Base-by-base conservation (phyloP, 2,888 invertebrate species). In the Dorcus parallelipipedus region DNA sequence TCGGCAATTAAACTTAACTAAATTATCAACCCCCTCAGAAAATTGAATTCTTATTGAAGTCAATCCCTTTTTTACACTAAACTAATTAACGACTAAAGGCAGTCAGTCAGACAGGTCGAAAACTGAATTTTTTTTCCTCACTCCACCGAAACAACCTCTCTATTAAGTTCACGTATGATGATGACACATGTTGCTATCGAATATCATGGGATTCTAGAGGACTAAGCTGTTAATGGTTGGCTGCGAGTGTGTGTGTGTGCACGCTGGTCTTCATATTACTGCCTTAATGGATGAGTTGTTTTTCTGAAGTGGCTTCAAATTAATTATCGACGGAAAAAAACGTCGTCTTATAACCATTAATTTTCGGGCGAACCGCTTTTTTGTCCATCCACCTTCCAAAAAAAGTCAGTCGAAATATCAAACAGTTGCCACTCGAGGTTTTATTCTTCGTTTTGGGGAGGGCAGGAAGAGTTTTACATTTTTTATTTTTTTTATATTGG, bases 201-300 rank as follows among this genome's bases (percentile, higher is more conserved):
- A 67, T 68, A 64, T 68, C 68, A 67, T 64, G 67, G 65, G 67
- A 67, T 65, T 65, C 60, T 58, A 49, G 52, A 49, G 43, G 51
- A 55, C 58, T 58, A 60, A 61, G 57, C 56, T 59, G 58, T 63
- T 64, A 64, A 64, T 64, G 64, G 64, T 48, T 48, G 9, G 42
- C 40, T 38, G 38, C 33, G 39, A 41, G 45, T 17, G 49, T 61
- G 58, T 55, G 54, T 56, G 52, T 62, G 33, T 52, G 42, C 33
- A 41, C 52, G 14, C 39, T 56, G 49, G 59, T 56, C 55, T 49
- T 59, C 56, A 52, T 56, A 56, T 59, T 59, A 55, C 59, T 50
- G 54, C 67, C 71, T 74, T 75, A 76, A 76, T 76, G 74, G 76
- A 75, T 71, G 74, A 72, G 71, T 75, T 75, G 75, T 74, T 76